Base-by-base conservation (phyloP, 2,797 vertebrate species). In the Odontamblyopus rebecca region DNA sequence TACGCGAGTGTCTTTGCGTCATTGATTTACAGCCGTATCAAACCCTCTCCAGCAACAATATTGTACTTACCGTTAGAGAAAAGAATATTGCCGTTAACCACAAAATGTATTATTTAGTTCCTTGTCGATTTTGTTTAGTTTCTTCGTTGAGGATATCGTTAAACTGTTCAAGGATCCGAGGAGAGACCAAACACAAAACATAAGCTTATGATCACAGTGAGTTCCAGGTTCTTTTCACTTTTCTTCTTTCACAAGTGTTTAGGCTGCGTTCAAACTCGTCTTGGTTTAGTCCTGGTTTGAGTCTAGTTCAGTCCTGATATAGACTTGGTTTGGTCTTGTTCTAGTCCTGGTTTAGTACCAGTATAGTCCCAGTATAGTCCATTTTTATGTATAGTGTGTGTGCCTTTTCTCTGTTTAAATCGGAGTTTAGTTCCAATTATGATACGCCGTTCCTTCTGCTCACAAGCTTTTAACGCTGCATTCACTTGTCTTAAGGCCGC, bases 11-110 rank as follows among this genome's bases (percentile, higher is more conserved):
- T 70, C 74, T 72, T 74, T 67, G 66, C 78, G 71, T 61, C 15
- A 61, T 29, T 6, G 27, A 29, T 61, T 61, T 30, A 30, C 59
- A 15, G 29, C n/a, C 71, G 77, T 77, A 82, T 74, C 61, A 82
- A 65, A 66, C 60, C 75, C 81, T 75, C 26, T 65, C 73, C 38
- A 76, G 59, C 54, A 77, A 77, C 67, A 80, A 77, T 57, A 79
- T 29, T 79, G 88, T 89, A 91, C 85, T 86, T 86, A 53, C 81
- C 67, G 75, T 66, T 65, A 78, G 12, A 61, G 80, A 66, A 67
- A 60, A 70, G 48, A 66, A 69, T 30, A 48, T 18, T 41, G 41
- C 57, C 77, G 73, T 53, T 73, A 67, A 72, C 53, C 29, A 68
- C 72, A 65, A 56, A 79, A 68, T 68, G 51, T 67, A 70, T 59